phyloP scores from a whole-genome alignment of 2,797 vertebrate species.

The Tokudaia muenninki region DNA sequence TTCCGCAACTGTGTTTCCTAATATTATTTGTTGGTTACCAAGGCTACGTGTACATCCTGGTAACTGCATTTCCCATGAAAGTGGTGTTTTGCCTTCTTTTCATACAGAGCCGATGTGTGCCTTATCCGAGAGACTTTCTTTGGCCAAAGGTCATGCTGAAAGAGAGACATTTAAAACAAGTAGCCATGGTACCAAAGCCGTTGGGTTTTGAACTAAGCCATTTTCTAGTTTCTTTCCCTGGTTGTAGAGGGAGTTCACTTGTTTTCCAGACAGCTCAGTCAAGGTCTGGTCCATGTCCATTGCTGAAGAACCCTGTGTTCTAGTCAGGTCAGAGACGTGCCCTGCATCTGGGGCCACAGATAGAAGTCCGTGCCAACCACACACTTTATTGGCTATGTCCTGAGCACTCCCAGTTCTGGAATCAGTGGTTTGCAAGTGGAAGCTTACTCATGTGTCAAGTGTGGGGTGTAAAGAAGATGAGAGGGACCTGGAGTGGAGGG shows the following conservation, averaged over 20 bases:
- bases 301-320: background rate
- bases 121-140: background rate
- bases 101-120: background rate
- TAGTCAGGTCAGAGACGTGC: background rate
- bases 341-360: background rate
- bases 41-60: background rate
- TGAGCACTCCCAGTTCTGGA: no score
- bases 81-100: background rate
- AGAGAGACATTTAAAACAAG: slow-evolving; percentile 50
- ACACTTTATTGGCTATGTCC: background rate
- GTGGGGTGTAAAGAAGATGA: background rate
- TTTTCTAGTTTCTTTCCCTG: slow-evolving; percentile 7
- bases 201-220: background rate
- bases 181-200: background rate
- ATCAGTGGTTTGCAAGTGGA: background rate
- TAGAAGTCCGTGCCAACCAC: background rate
- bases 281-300: no score
- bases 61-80: background rate
- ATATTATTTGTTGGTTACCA: background rate
- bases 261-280: background rate
- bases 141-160: slow-evolving; percentile 39
- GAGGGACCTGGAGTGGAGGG: background rate
- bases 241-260: background rate
- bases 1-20: background rate
- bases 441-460: background rate